Conservation (phyloP, 1,140 invertebrate species). For the Phymastichus coffea region DNA sequence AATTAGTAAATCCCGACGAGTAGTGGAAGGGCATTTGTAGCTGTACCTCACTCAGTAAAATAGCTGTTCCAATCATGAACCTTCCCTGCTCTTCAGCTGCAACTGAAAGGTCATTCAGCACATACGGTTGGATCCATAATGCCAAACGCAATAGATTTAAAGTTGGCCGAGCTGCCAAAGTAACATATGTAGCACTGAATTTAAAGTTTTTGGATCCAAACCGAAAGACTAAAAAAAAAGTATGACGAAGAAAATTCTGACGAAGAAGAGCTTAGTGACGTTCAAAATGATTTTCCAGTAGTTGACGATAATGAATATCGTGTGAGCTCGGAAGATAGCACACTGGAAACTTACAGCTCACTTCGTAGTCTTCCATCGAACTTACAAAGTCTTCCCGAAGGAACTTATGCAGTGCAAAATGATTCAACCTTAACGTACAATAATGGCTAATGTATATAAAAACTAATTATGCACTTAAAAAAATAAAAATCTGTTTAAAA, state of each 20-base stretch:
- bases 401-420: not conserved
- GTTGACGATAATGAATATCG: not conserved
- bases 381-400: not conserved
- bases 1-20: slow-evolving; percentile 2
- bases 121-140: slow-evolving; percentile 31
- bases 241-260: slow-evolving; percentile 25
- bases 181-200: slow-evolving; percentile 32
- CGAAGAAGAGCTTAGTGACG: not conserved
- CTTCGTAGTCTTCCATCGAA: not conserved
- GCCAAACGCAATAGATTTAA: slow-evolving; percentile 28
- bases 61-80: slow-evolving; percentile 24
- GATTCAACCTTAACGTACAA: not conserved
- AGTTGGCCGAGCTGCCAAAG: slow-evolving; percentile 24
- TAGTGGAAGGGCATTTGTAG: slow-evolving; percentile 30
- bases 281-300: not conserved
- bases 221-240: slow-evolving; percentile 15
- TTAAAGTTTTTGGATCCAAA: slow-evolving; percentile 16
- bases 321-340: no score
- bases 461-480: no score
- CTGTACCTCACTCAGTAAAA: slow-evolving; percentile 4
- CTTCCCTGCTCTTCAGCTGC: slow-evolving; percentile 26
- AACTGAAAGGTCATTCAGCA: slow-evolving; percentile 29
- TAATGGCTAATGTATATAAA: not conserved
- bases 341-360: no score
- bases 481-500: no score